Percentiles rank a stretch among this genome's conserved stretches.
These are phyloP conservation scores for Sthenelais limicola DNA, from an alignment of 2,888 invertebrate genomes.

Conservation along the genomic window DNA sequence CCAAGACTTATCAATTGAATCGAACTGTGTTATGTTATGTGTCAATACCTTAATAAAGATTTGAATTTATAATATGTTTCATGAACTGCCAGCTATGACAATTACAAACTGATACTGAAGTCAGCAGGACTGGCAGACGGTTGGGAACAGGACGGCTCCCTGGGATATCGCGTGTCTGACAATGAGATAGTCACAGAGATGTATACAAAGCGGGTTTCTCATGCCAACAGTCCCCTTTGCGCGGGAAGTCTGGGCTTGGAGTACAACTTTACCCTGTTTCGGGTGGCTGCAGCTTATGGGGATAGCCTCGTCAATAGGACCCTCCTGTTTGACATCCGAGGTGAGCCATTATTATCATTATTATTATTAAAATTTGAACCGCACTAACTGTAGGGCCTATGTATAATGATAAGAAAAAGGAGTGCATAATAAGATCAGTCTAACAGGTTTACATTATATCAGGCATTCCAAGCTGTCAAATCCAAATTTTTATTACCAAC, in stretches of 20 bases:
- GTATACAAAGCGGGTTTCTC: not conserved
- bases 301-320: not conserved
- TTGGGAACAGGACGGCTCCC: not conserved
- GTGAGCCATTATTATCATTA: not conserved
- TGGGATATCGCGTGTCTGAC: not conserved
- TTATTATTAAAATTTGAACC: not conserved
- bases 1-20: too few relatives aligned
- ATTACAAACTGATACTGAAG: constrained; percentile 2
- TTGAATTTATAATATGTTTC: too few relatives aligned
- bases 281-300: not conserved
- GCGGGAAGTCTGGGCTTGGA: not conserved
- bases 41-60: too few relatives aligned
- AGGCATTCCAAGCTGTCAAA: too few relatives aligned
- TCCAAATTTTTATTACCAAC: too few relatives aligned
- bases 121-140: constrained; percentile 3
- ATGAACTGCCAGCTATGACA: constrained; percentile 1
- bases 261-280: constrained; percentile 18
- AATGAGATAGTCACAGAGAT: not conserved
- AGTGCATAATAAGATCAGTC: too few relatives aligned
- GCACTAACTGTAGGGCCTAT: too few relatives aligned
- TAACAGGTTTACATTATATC: too few relatives aligned
- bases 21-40: too few relatives aligned
- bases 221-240: not conserved
- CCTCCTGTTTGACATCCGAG: not conserved
- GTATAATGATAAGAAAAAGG: too few relatives aligned